Evolutionary conservation across 2,888 invertebrate genomes (phyloP), one percentile per base, ranked within the genome.

Genomic region (Caenorhabditis becei): DNA sequence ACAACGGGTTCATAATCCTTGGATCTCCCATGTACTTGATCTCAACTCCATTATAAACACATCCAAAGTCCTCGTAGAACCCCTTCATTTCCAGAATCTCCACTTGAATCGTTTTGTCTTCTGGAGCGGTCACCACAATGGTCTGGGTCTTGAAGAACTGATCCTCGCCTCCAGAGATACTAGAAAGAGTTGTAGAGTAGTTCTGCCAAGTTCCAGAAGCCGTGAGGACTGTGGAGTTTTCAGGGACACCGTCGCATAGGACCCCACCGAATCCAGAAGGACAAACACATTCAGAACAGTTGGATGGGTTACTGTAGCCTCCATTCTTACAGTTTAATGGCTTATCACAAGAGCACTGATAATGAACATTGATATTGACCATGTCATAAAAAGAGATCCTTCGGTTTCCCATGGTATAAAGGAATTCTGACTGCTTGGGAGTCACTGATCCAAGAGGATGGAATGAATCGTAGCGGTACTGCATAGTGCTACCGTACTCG

Each of bases 241-340:
- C n/a, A n/a, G n/a, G n/a, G n/a, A n/a, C n/a, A n/a, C 0, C 47
- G 8, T 69, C 58, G 37, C 69, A 69, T 14, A 49, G 32, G 18
- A 24, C 37, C 18, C 63, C 72, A 7, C 47, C 72, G 28, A 28
- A 74, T 18, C 72, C 72, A 37, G 24, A 3, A 0, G 72, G 72
- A 16, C 72, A 74, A 24, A 65, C 28, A 35, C 72, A 74, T 23
- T 32, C 10, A 7, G 16, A 14, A 24, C 72, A 74, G n/a, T 56
- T 58, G 3, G 63, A 14, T 20, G 72, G 58, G 35, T 74, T 74
- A 0, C 56, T 58, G 56, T 74, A 74, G 24, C 72, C 72, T n/a
- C 72, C 72, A 24, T 74, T 63, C 7, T 35, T 16, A 35, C 65
- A 74, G 2, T 44, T 16, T n/a, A 65, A 32, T n/a, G 14, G 18